These are phyloP conservation scores for Lucinisca nassula DNA, from an alignment of 2,888 invertebrate genomes.

Conservation along the genomic window DNA sequence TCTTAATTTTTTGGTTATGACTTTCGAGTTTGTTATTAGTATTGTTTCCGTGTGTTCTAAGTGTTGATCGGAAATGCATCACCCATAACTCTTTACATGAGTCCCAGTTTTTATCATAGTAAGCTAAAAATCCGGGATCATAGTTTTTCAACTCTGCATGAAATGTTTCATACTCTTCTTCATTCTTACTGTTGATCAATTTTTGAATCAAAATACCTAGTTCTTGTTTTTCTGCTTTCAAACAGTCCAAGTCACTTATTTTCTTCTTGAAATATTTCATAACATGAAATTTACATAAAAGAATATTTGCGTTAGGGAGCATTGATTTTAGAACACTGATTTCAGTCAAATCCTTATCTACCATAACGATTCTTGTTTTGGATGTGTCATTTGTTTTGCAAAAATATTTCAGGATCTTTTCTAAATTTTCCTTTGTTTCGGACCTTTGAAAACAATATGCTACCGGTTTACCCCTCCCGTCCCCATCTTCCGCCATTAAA, in stretches of 20 bases:
- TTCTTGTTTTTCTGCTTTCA: background rate
- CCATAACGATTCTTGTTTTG: background rate
- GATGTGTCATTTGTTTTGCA: background rate
- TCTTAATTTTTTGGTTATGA: slow-evolving; percentile 2
- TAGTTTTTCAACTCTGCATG: background rate
- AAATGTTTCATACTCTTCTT: background rate
- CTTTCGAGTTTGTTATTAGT: slow-evolving; percentile 5
- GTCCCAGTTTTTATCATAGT: slow-evolving; percentile 1
- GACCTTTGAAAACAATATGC: slow-evolving; percentile 1
- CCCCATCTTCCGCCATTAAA: slow-evolving; percentile 8
- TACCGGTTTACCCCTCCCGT: slow-evolving; percentile 5
- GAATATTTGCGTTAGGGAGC: slow-evolving; percentile 11
- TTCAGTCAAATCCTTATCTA: background rate
- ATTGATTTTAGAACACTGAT: background rate
- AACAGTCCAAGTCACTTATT: background rate
- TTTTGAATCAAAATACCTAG: background rate
- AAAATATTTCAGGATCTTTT: background rate
- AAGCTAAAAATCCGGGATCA: background rate
- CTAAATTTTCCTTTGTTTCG: slow-evolving; percentile 13
- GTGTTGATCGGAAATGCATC: background rate
- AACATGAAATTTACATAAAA: slow-evolving; percentile 4
- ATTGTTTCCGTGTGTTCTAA: slow-evolving; percentile 8
- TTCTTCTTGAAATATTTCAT: slow-evolving; percentile 23
- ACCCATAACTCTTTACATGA: slow-evolving; percentile 13
- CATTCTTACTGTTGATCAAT: background rate